Evolutionary conservation across 2,888 invertebrate genomes (phyloP), one percentile per base, ranked within the genome.

Genomic region (Heliconius ethilla): DNA sequence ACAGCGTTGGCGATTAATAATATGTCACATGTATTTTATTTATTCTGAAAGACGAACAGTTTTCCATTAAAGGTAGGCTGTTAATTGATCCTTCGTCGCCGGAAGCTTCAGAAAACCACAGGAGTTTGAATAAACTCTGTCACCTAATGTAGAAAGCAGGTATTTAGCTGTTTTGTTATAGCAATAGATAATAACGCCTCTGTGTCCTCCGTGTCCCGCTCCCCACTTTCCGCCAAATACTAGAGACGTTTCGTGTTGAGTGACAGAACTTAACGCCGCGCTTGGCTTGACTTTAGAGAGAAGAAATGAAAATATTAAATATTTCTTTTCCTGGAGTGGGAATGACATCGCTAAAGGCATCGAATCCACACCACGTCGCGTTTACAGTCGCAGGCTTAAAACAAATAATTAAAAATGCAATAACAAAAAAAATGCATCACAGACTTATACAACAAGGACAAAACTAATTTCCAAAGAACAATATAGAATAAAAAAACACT

Each of bases 51-150:
- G 22, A 70, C 22, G 3, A n/a, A 33, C 18, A 55, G n/a, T 33
- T 27, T 70, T 55, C 55, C 55, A n/a, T 59, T 55, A 59, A 72
- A 72, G n/a, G 59, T 25, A 13, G 25, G 72, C 15, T n/a, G 33
- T 33, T 59, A 59, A 37, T 37, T 59, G 72, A 72, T 72, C 25
- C 59, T 37, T 59, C n/a, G 33, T 72, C 29, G 15, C 59, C 33
- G 72, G 55, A 72, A 72, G 33, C 33, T 59, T 55, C 33, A 33
- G 72, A 25, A 72, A 59, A 15, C 59, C 72, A 13, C 33, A 25
- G 15, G 59, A 72, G 72, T 72, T 59, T 72, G 33, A 72, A 72
- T 72, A n/a, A 72, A 15, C 25, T 22, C 22, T 11, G 29, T 70
- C 70, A 51, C 70, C 51, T 70, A 59, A 72, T 18, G 59, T 59